Conservation (phyloP, 2,797 vertebrate genomes). For the Prunella strophiata region DNA sequence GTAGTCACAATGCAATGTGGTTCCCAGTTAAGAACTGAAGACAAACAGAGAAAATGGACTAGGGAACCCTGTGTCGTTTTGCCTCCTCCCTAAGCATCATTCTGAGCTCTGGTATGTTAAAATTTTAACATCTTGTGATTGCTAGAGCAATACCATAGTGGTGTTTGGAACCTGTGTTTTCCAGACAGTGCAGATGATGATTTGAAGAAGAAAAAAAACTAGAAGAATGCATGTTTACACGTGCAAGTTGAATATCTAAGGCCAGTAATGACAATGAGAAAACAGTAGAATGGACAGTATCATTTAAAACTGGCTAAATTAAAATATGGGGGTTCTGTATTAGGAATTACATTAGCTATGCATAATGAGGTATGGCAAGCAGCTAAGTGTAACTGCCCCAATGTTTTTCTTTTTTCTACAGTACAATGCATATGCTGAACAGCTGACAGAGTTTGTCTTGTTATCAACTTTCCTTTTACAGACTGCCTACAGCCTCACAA, state of each 20-base stretch:
- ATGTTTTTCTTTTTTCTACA: neutral
- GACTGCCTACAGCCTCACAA: neutral
- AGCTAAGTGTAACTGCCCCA: neutral
- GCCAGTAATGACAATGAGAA: neutral
- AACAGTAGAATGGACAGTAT: neutral
- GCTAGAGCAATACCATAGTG: neutral
- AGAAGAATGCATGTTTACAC: neutral
- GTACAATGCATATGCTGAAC: neutral
- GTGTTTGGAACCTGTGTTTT: neutral
- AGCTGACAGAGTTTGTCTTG: neutral
- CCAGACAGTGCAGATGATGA: neutral
- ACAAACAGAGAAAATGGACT: neutral
- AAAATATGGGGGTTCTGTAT: neutral
- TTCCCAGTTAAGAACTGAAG: neutral
- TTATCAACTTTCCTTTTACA: neutral
- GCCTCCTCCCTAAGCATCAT: neutral
- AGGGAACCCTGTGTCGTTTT: neutral
- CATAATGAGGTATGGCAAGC: neutral
- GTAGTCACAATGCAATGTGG: fast-evolving
- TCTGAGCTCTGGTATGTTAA: neutral
- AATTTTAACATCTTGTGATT: neutral
- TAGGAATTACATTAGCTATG: neutral
- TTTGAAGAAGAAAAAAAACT: neutral
- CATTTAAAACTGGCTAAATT: neutral
- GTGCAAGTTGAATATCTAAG: neutral